Evolutionary conservation across 2,797 vertebrate genomes (phyloP).

Genomic region (Naso thynnoides): DNA sequence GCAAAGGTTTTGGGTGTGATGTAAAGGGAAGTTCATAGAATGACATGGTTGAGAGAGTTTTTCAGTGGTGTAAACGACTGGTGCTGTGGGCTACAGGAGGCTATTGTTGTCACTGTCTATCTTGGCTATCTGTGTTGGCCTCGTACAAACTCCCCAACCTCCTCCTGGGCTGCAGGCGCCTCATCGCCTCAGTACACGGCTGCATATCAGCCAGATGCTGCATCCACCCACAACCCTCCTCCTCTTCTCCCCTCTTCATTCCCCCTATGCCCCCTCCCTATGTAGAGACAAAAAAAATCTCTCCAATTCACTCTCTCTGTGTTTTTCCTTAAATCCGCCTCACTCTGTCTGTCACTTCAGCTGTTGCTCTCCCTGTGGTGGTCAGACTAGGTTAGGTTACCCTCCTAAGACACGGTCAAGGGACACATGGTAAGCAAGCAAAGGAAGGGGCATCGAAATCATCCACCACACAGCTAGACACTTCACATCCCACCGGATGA

Average conservation of each 20-base stretch:
- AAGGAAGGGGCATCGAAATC: conserved; percentile 17
- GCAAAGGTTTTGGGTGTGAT: conserved; percentile 44
- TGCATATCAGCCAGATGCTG: conserved; percentile 74
- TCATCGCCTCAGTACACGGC: conserved; percentile 60
- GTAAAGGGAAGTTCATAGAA: conserved; percentile 40
- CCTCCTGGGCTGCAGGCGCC: conserved; percentile 66
- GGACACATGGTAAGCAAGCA: conserved; percentile 35
- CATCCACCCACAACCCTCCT: conserved; percentile 52
- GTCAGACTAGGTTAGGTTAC: conserved; percentile 35
- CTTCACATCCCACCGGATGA: not conserved
- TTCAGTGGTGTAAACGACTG: conserved; percentile 23
- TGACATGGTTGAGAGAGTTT: conserved; percentile 36
- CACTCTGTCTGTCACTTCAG: conserved; percentile 31
- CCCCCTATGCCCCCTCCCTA: conserved; percentile 4
- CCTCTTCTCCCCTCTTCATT: conserved; percentile 18
- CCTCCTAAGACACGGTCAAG: conserved; percentile 2
- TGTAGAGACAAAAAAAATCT: conserved; percentile 43
- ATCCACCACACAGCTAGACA: conserved; percentile 5
- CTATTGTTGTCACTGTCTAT: conserved; percentile 61
- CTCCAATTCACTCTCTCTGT: conserved; percentile 14
- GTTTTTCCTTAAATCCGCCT: conserved; percentile 23
- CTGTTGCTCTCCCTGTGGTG: conserved; percentile 56
- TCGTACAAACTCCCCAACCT: conserved; percentile 53
- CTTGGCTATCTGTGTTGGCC: conserved; percentile 46
- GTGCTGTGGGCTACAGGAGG: conserved; percentile 37